phyloP scores from a whole-genome alignment of 2,113 vertebrate genomes.

The Paramisgurnus dabryanus region DNA sequence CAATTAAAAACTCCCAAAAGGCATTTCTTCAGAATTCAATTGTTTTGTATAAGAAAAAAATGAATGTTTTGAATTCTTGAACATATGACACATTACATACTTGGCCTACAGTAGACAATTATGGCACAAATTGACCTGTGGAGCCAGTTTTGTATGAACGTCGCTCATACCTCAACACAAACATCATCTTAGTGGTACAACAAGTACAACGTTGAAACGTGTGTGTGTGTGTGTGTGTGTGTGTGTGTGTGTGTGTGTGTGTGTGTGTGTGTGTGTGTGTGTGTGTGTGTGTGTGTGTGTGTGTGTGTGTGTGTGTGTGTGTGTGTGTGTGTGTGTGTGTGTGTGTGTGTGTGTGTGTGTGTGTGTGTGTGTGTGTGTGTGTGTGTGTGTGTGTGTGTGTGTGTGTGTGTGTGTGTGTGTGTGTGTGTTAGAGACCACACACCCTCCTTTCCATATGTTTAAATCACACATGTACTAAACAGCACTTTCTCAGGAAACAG shows the following conservation, averaged over 20 bases:
- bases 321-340: not conserved
- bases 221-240: not conserved
- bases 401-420: not conserved
- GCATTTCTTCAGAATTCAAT: not conserved
- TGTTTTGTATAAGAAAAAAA: not conserved
- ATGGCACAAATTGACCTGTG: constrained; percentile 37
- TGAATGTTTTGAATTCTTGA: constrained; percentile 42
- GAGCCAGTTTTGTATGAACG: constrained; percentile 44
- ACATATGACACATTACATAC: not conserved
- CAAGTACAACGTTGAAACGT: not conserved
- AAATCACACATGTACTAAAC: constrained; percentile 1
- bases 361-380: not conserved
- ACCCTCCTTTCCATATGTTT: not conserved
- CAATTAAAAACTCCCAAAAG: not conserved
- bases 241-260: not conserved
- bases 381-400: not conserved
- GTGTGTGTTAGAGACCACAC: not conserved
- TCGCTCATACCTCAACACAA: constrained; percentile 26
- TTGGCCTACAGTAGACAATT: not conserved
- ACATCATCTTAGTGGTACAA: not conserved
- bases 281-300: not conserved
- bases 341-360: not conserved
- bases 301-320: not conserved
- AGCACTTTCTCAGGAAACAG: not conserved
- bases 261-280: not conserved